phyloP scores from a whole-genome alignment of 2,113 vertebrate genomes.

The Alosa alosa region DNA sequence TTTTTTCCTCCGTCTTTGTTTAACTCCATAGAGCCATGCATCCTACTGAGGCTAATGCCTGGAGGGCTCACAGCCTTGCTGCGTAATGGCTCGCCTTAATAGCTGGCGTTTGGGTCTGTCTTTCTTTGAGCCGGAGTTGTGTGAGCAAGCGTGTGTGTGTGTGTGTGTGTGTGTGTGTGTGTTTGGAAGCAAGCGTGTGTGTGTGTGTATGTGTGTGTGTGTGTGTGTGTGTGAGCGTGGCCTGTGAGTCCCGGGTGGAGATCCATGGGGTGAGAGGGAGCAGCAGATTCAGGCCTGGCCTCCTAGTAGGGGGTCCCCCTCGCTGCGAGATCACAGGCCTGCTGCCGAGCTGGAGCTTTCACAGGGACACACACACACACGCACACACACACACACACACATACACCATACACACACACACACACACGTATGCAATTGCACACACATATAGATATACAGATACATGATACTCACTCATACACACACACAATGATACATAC shows the following conservation, averaged over 20 bases:
- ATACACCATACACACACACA: slow-evolving; percentile 15
- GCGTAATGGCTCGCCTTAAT: neutral
- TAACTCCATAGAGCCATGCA: neutral
- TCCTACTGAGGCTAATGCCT: neutral
- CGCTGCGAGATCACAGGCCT: slow-evolving; percentile 79
- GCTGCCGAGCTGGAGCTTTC: slow-evolving; percentile 79
- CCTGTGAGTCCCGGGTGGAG: slow-evolving; percentile 62
- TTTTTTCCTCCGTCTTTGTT: neutral
- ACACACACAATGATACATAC: neutral
- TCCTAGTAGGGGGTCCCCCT: slow-evolving; percentile 79
- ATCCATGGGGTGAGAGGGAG: slow-evolving; percentile 62
- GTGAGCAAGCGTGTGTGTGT: slow-evolving; percentile 24
- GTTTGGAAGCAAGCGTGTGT: neutral
- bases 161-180: neutral
- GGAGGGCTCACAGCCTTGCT: neutral
- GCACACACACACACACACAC: slow-evolving; percentile 9
- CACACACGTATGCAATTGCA: neutral
- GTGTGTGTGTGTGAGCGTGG: slow-evolving; percentile 43
- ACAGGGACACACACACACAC: slow-evolving; percentile 72
- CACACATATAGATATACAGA: neutral
- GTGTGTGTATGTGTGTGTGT: too few relatives aligned
- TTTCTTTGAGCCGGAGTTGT: slow-evolving; percentile 22
- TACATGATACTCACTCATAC: neutral
- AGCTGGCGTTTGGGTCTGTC: neutral
- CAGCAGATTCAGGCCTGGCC: slow-evolving; percentile 80